Evolutionary conservation across 1,140 invertebrate genomes (phyloP).

Genomic region (Mya arenaria): DNA sequence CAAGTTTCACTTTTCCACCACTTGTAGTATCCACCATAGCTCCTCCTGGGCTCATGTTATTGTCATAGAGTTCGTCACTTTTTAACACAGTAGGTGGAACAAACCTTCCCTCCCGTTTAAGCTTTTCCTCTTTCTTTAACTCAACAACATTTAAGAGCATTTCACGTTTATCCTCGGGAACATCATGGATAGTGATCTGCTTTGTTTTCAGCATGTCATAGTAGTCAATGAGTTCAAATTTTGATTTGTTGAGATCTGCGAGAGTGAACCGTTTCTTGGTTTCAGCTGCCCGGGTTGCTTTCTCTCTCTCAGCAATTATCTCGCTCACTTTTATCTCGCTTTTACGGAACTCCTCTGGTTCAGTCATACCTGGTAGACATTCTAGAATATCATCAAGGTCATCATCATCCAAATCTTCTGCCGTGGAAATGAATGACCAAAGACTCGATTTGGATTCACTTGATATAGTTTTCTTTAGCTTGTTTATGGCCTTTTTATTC

Average conservation of each 20-base stretch:
- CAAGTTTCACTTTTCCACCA: conserved; percentile 34
- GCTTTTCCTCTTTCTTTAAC: conserved; percentile 43
- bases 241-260: conserved; percentile 49
- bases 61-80: conserved; percentile 54
- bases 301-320: conserved; percentile 53
- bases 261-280: conserved; percentile 17
- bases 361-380: conserved; percentile 65
- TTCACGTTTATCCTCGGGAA: conserved; percentile 48
- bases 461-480: conserved; percentile 65
- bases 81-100: conserved; percentile 35
- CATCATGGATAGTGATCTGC: conserved; percentile 44
- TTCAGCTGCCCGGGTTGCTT: conserved; percentile 7
- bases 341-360: conserved; percentile 47
- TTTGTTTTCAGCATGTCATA: conserved; percentile 63
- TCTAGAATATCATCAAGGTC: conserved; percentile 63
- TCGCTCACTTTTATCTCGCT: conserved; percentile 51
- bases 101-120: conserved; percentile 38
- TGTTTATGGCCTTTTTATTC: conserved; percentile 37
- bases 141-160: conserved; percentile 39
- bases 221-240: conserved; percentile 69
- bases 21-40: not conserved
- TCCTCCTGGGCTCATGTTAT: conserved; percentile 41
- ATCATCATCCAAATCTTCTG: conserved; percentile 61
- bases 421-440: conserved; percentile 66
- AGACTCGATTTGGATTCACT: conserved; percentile 63